phyloP scores from a whole-genome alignment of 2,113 vertebrate genomes.

The Notothenia rossii region DNA sequence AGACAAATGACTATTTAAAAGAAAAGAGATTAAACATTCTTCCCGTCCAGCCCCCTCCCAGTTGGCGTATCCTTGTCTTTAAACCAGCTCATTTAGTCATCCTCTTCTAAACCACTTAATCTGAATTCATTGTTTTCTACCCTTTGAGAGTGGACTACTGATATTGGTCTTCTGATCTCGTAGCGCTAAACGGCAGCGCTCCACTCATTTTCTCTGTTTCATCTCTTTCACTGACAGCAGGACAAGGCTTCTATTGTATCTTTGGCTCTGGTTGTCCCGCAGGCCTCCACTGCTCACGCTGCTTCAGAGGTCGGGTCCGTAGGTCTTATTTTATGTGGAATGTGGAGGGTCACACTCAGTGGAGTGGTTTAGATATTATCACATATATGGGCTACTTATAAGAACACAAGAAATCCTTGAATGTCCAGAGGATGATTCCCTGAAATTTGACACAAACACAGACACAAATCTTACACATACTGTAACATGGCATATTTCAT shows the following conservation, averaged over 20 bases:
- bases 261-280: slow-evolving; percentile 1
- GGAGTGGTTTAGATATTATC: slow-evolving; percentile 51
- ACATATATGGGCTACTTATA: slow-evolving; percentile 16
- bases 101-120: neutral
- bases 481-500: neutral
- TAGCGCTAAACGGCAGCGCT: slow-evolving; percentile 15
- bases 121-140: slow-evolving; percentile 1
- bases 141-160: neutral
- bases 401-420: slow-evolving; percentile 26
- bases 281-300: neutral
- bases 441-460: neutral
- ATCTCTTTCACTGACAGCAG: slow-evolving; percentile 11
- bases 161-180: slow-evolving; percentile 20
- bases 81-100: neutral
- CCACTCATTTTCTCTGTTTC: slow-evolving; percentile 18
- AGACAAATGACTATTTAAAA: neutral
- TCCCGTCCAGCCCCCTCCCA: neutral
- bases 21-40: neutral
- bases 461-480: neutral
- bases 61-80: neutral
- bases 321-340: slow-evolving; percentile 63
- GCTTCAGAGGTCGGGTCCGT: slow-evolving; percentile 37
- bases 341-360: slow-evolving; percentile 46
- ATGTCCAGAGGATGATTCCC: slow-evolving; percentile 23
- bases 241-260: slow-evolving; percentile 57